Evolutionary conservation across 2,888 invertebrate genomes (phyloP), one percentile per base, ranked within the genome.

Genomic region (Zaprionus bogoriensis): DNA sequence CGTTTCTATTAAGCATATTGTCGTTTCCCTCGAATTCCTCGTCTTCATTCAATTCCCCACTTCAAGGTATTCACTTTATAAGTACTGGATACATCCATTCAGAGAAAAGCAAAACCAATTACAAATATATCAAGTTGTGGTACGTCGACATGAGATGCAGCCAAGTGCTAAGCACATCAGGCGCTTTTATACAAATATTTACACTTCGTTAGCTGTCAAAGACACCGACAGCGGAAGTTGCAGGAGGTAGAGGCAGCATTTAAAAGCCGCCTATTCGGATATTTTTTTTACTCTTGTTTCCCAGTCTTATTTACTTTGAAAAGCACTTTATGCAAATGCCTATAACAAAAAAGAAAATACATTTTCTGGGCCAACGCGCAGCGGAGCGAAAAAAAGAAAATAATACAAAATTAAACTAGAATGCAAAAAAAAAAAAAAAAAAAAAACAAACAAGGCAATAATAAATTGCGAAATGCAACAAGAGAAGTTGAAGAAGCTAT

Each of bases 121-220:
- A 82, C 54, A 77, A 78, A 82, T 61, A 63, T 58, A 67, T 75
- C 57, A 71, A 62, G 39, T 27, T 7, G 36, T 12, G 50, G 64
- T 32, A 38, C 46, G 38, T 39, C 52, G 48, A 58, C 59, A 63
- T 68, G 47, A 50, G 54, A 82, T 72, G 55, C 68, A 71, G 59
- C 68, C 58, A 63, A 76, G 76, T 83, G 65, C 65, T 59, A 50
- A 59, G 72, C 41, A 71, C 79, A 76, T 83, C 66, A 54, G 53
- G 60, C 60, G 67, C 62, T 64, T 53, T 61, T 73, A 48, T 63
- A 59, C 45, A 71, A 84, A 84, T 84, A 84, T 84, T 78, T 78
- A 81, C 82, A 84, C 78, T 84, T 78, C 78, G 78, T 78, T 84
- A 81, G 51, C 74, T 74, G 78, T 63, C 85, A 84, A 67, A 84